A percentile compares a stretch with the other conserved stretches of the same genome.
Conservation (phyloP, 2,797 vertebrate species). For the Trematomus bernacchii region DNA sequence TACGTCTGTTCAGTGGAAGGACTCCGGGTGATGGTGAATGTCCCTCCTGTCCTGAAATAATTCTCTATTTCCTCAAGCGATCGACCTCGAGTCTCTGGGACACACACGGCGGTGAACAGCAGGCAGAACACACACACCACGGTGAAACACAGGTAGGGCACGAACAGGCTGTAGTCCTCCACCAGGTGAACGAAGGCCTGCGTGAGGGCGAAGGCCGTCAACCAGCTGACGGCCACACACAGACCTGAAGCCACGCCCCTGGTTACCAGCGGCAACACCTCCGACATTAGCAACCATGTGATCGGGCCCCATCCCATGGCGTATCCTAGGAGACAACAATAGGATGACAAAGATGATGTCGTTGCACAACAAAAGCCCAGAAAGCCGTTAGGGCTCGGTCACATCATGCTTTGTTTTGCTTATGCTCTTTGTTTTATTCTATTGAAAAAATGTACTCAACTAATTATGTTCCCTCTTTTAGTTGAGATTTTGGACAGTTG, state of each 20-base stretch:
- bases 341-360: conserved; percentile 11
- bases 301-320: conserved; percentile 98
- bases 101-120: conserved; percentile 89
- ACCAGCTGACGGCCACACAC: conserved; percentile 94
- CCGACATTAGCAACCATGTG: conserved; percentile 97
- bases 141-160: conserved; percentile 91
- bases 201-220: conserved; percentile 92
- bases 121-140: conserved; percentile 87
- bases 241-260: conserved; percentile 92
- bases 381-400: neutral
- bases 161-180: conserved; percentile 85
- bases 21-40: conserved; percentile 70
- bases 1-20: neutral
- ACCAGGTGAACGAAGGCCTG: conserved; percentile 87
- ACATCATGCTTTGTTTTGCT: neutral
- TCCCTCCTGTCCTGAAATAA: conserved; percentile 89
- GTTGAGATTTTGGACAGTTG: neutral
- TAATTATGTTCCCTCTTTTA: neutral
- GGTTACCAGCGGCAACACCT: conserved; percentile 92
- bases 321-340: conserved; percentile 86
- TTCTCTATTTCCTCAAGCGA: conserved; percentile 95
- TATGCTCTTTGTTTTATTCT: neutral
- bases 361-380: neutral
- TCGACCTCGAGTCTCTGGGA: conserved; percentile 93
- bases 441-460: neutral